Conservation (phyloP, 2,888 invertebrate species). For the Lepas anatifera region DNA sequence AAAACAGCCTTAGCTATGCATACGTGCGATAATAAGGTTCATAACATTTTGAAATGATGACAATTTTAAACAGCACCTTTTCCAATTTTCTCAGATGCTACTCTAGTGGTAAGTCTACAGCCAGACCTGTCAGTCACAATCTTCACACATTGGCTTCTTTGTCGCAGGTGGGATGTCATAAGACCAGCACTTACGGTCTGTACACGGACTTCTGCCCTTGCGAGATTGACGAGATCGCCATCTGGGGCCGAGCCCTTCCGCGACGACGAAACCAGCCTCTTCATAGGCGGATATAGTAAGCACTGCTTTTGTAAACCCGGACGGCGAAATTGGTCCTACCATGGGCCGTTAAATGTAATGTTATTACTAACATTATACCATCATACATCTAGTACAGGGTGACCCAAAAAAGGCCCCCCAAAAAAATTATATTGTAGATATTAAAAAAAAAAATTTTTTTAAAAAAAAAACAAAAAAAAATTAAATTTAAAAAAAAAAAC, state of each 20-base stretch:
- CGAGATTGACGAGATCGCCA: conserved; percentile 26
- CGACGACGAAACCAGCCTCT: conserved; percentile 21
- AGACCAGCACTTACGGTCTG: conserved; percentile 15
- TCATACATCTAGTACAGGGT: neutral
- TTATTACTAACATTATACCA: neutral
- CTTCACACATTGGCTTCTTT: neutral
- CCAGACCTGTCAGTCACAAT: neutral
- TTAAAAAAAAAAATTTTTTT: too few species aligned
- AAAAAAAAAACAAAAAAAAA: too few species aligned
- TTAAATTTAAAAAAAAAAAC: too few species aligned
- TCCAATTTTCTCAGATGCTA: too few species aligned
- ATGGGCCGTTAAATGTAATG: neutral
- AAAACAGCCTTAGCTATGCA: too few species aligned
- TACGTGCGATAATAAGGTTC: too few species aligned
- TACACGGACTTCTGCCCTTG: conserved; percentile 22
- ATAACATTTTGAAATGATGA: too few species aligned
- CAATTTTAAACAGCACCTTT: too few species aligned
- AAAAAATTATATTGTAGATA: too few species aligned
- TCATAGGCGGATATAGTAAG: conserved; percentile 27
- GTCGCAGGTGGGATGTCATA: conserved; percentile 23
- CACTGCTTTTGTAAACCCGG: neutral
- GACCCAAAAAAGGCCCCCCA: neutral
- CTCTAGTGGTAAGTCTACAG: too few species aligned
- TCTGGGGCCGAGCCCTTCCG: conserved; percentile 25
- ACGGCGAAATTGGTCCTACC: neutral